Base-by-base conservation (phyloP, 2,113 vertebrate genomes). In the Callocephalon fimbriatum region DNA sequence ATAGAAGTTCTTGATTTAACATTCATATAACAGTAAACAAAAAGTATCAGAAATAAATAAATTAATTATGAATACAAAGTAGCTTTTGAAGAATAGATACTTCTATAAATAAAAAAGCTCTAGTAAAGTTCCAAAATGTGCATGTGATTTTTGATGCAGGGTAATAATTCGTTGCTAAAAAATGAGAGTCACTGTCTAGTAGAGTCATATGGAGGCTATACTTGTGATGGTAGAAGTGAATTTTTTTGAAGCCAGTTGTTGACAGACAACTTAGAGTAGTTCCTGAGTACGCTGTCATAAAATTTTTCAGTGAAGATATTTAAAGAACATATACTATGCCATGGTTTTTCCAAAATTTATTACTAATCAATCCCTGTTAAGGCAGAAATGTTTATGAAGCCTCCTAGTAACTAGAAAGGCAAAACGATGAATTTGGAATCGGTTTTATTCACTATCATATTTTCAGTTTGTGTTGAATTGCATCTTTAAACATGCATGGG, bases 401-500 rank as follows among this genome's bases (percentile, higher is more conserved):
- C 26, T 62, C 21, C 25, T 42, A 29, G 31, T 27, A 58, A 3
- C 25, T 58, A 35, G 23, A 50, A 67, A 68, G n/a, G 22, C 77
- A 74, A 32, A 81, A 67, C 4, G 19, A 53, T 48, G 23, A 65
- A 83, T 58, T 68, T 74, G 47, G n/a, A 63, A n/a, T 25, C 50
- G 6, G 3, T 50, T 86, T 82, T 78, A 22, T 86, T 74, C 59
- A 6, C 61, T 31, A 27, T 48, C 10, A 17, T 25, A 12, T 78
- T 70, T 59, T 74, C 67, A 38, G 48, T 78, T 73, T 62, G 32
- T 4, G 0, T 59, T 53, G 44, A 50, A 53, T 48, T 53, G 26
- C 31, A 44, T 51, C 15, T 53, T 42, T 47, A 74, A 53, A 26
- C 0, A 0, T 53, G 7, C 5, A 1, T n/a, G 23, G 20, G 9